Evolutionary conservation across 2,797 vertebrate species (phyloP).

Genomic region (Gymnocypris eckloni): DNA sequence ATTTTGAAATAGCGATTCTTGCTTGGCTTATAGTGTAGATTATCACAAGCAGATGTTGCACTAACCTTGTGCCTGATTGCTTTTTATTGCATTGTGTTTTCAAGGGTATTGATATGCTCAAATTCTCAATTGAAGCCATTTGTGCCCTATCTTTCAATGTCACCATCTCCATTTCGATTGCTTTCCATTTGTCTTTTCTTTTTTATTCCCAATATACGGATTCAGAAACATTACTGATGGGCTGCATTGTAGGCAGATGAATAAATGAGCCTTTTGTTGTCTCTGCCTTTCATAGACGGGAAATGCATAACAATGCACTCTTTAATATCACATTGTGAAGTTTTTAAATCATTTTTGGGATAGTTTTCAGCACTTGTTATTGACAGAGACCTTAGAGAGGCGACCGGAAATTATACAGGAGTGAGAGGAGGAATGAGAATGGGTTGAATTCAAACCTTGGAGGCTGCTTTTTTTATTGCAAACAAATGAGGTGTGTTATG

Average conservation of each 20-base stretch:
- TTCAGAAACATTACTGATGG: constrained; percentile 28
- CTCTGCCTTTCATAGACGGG: constrained; percentile 8
- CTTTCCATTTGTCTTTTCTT: constrained; percentile 11
- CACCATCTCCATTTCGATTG: background rate
- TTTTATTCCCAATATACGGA: constrained; percentile 30
- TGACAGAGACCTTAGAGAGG: background rate
- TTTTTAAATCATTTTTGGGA: background rate
- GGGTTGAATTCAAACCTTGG: background rate
- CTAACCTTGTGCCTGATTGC: constrained; percentile 67
- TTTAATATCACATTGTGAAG: constrained; percentile 16
- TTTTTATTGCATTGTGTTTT: constrained; percentile 65
- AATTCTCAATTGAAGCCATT: constrained; percentile 53
- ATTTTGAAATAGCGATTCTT: constrained; percentile 55
- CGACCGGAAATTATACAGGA: background rate
- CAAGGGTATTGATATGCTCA: constrained; percentile 58
- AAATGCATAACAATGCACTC: constrained; percentile 19
- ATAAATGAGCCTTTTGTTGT: constrained; percentile 36
- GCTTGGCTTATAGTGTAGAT: constrained; percentile 63
- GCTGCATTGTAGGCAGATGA: constrained; percentile 19
- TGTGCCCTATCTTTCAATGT: constrained; percentile 55
- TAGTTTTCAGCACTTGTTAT: constrained; percentile 17
- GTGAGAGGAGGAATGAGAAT: background rate
- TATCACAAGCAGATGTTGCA: constrained; percentile 72
- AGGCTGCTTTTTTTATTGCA: background rate
- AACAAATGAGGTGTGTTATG: constrained; percentile 14